phyloP scores from a whole-genome alignment of 2,113 vertebrate species.

The Melanerpes formicivorus region DNA sequence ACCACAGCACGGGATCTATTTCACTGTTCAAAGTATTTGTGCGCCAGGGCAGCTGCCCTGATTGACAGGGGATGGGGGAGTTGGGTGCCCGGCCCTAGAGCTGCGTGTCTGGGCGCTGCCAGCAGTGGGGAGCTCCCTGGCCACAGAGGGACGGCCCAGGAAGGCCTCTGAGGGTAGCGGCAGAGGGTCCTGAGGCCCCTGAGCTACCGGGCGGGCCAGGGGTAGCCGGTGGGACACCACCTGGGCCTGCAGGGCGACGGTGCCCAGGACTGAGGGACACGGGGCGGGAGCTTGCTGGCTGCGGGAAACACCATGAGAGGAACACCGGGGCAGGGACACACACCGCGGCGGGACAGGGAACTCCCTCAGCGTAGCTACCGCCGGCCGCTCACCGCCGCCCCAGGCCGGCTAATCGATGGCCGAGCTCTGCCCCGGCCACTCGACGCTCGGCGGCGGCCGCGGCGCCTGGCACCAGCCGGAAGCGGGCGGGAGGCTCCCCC shows the following conservation, averaged over 20 bases:
- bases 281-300: too few species aligned
- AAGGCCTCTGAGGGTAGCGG: not conserved
- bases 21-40: too few species aligned
- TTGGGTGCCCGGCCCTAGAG: not conserved
- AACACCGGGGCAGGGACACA: too few species aligned
- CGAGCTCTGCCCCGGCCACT: not conserved
- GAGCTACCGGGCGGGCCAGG: too few species aligned
- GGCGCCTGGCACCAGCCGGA: not conserved
- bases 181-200: not conserved
- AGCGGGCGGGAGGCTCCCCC: not conserved
- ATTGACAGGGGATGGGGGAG: too few species aligned
- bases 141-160: not conserved
- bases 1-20: too few species aligned
- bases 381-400: not conserved
- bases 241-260: too few species aligned
- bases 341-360: not conserved
- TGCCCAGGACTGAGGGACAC: too few species aligned
- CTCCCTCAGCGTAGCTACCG: not conserved
- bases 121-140: not conserved
- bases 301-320: too few species aligned
- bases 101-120: not conserved
- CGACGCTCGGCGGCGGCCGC: not conserved
- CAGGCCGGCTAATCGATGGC: not conserved
- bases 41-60: not conserved
- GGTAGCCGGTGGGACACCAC: too few species aligned